A percentile compares a stretch with the other conserved stretches of the same genome.
Conservation (phyloP, 2,888 invertebrate species). For the Microdon myrmicae region DNA sequence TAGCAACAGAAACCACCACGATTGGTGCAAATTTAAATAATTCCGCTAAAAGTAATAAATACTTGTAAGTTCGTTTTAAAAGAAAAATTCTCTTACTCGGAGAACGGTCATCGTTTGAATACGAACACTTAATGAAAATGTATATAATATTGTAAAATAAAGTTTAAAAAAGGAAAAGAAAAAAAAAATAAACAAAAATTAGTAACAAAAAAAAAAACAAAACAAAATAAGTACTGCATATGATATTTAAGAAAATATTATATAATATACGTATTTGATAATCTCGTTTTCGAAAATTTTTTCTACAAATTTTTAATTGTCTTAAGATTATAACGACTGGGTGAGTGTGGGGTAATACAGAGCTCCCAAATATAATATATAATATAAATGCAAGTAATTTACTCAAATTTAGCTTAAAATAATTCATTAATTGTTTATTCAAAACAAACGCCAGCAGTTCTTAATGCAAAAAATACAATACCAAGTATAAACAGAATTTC, state of each 20-base stretch:
- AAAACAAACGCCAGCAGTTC: no score
- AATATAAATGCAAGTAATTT: constrained; percentile 9
- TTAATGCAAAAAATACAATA: no score
- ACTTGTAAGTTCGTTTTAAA: constrained; percentile 40
- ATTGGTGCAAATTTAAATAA: constrained; percentile 5
- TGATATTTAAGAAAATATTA: not conserved
- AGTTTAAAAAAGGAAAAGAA: no score
- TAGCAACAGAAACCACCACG: not conserved
- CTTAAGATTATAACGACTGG: not conserved
- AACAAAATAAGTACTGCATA: constrained; percentile 17
- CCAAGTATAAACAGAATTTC: no score
- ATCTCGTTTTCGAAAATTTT: constrained; percentile 29
- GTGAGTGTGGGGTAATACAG: no score
- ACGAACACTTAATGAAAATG: constrained; percentile 1
- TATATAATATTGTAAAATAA: constrained; percentile 16
- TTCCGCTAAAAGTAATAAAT: no score
- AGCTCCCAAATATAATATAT: no score
- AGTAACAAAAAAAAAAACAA: not conserved
- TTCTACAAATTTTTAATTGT: constrained; percentile 25
- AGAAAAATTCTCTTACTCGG: constrained; percentile 1
- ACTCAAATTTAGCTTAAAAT: constrained; percentile 29
- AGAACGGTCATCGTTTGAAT: not conserved
- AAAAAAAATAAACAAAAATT: constrained; percentile 2
- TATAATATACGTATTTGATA: constrained; percentile 27
- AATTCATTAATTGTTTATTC: constrained; percentile 25